Conservation (phyloP, 2,113 vertebrate species). For the Leucopsar rothschildi region DNA sequence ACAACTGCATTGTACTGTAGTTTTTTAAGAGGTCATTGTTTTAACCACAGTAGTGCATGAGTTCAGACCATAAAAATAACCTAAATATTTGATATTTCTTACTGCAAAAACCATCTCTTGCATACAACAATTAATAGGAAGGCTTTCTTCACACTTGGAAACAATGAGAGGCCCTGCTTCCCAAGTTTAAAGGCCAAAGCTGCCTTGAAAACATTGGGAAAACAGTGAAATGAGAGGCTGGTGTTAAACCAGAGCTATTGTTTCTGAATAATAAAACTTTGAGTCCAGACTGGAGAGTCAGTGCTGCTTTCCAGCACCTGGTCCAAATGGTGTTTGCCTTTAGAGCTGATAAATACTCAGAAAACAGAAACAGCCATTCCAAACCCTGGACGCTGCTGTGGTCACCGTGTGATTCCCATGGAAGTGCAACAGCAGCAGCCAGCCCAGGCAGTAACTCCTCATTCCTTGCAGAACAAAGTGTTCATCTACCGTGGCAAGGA, state of each 20-base stretch:
- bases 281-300: background rate
- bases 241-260: background rate
- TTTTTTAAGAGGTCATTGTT: background rate
- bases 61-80: background rate
- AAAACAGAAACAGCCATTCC: background rate
- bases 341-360: background rate
- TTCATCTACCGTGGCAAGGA: constrained; percentile 98
- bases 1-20: background rate
- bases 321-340: background rate
- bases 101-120: background rate
- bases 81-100: background rate
- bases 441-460: background rate
- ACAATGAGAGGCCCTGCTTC: background rate
- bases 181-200: background rate
- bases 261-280: background rate
- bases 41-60: background rate
- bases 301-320: background rate
- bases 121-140: background rate
- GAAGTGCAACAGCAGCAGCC: background rate
- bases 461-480: constrained; percentile 87
- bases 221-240: background rate
- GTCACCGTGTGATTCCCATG: background rate
- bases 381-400: background rate
- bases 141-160: background rate
- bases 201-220: background rate